Percentiles rank a stretch among this genome's conserved stretches.
phyloP scores from a whole-genome alignment of 2,888 invertebrate species.

The Drosophila recens region DNA sequence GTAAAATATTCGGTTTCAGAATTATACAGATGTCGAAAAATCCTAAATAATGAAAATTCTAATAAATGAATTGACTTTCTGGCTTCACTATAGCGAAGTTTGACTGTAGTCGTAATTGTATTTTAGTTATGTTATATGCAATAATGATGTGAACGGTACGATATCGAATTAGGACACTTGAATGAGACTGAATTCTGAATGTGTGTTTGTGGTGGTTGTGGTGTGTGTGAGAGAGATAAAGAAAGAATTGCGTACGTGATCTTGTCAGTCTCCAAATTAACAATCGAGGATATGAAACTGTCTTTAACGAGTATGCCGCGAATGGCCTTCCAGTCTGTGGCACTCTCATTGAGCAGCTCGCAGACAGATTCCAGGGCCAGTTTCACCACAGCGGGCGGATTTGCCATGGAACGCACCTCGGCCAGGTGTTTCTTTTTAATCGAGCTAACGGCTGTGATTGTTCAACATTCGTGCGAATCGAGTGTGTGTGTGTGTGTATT shows the following conservation, averaged over 20 bases:
- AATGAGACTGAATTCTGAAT: constrained; percentile 22
- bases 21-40: too few relatives aligned
- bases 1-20: too few relatives aligned
- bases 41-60: too few relatives aligned
- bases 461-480: constrained; percentile 18
- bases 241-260: constrained; percentile 89
- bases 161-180: constrained; percentile 48
- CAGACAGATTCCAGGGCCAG: constrained; percentile 98
- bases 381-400: constrained; percentile 96
- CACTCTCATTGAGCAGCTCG: constrained; percentile 95
- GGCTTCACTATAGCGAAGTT: not conserved
- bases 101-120: constrained; percentile 7
- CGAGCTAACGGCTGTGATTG: constrained; percentile 92
- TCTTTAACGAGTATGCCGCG: constrained; percentile 96
- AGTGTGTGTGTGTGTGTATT: constrained; percentile 8
- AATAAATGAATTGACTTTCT: too few relatives aligned
- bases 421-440: constrained; percentile 98
- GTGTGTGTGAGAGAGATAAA: constrained; percentile 32
- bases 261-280: constrained; percentile 96
- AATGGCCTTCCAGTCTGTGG: constrained; percentile 97
- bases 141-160: constrained; percentile 29
- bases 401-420: constrained; percentile 97
- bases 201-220: constrained; percentile 17
- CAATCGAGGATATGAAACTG: constrained; percentile 97
- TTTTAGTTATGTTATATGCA: constrained; percentile 53